These are phyloP conservation scores for Caradrina clavipalpis DNA, from an alignment of 2,888 invertebrate species.

Conservation along the genomic window DNA sequence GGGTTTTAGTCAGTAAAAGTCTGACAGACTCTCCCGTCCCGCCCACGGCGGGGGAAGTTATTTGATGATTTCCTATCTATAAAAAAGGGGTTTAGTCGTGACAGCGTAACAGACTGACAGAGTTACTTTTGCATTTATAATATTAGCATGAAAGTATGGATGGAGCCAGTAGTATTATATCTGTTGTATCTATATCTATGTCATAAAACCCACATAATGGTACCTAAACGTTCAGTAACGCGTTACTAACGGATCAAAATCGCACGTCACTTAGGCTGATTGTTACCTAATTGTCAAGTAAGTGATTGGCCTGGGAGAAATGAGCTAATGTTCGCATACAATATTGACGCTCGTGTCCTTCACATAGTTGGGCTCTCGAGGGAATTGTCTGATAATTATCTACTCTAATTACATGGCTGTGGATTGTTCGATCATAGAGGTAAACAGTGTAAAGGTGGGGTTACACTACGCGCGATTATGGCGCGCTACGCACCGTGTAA, in stretches of 20 bases:
- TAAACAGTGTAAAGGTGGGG: constrained; percentile 20
- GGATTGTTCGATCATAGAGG: constrained; percentile 11
- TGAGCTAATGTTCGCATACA: constrained; percentile 77
- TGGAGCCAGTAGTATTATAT: no score
- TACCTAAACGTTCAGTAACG: constrained; percentile 7
- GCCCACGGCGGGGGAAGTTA: no score
- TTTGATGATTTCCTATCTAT: no score
- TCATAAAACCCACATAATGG: not conserved
- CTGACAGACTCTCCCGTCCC: no score
- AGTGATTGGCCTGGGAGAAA: constrained; percentile 77
- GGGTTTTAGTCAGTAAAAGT: no score
- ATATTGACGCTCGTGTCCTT: constrained; percentile 73
- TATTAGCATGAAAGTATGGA: no score
- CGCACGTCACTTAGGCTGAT: constrained; percentile 64
- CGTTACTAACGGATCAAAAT: constrained; percentile 36
- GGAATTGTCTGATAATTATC: constrained; percentile 59
- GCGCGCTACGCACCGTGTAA: no score
- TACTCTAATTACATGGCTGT: constrained; percentile 52
- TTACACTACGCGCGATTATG: no score
- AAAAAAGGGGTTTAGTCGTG: no score
- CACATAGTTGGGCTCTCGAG: constrained; percentile 41
- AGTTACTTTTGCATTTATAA: no score
- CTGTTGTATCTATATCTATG: no score
- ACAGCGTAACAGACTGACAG: no score
- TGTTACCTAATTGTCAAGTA: constrained; percentile 75